phyloP scores from a whole-genome alignment of 2,113 vertebrate species.

The Myanophis thanlyinensis region DNA sequence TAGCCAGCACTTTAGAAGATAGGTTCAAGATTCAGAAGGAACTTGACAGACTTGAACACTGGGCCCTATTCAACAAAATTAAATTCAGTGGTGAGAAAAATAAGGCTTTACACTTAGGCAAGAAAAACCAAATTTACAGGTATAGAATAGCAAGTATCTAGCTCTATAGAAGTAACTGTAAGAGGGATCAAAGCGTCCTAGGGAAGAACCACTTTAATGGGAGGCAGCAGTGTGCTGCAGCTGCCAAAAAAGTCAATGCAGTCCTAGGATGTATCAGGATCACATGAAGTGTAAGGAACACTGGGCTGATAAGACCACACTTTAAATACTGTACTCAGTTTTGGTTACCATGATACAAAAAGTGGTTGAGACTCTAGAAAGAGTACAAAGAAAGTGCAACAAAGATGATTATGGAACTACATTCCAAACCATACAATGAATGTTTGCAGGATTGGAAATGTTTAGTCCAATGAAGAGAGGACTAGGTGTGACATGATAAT shows the following conservation, averaged over 20 bases:
- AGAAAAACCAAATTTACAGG: too few species aligned
- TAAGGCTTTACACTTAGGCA: not conserved
- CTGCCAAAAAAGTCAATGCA: not conserved
- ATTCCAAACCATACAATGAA: not conserved
- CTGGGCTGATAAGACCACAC: not conserved
- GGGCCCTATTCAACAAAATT: too few species aligned
- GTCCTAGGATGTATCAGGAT: not conserved
- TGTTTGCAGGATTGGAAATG: not conserved
- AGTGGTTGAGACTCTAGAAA: not conserved
- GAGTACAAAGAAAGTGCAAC: not conserved
- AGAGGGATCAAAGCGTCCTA: not conserved
- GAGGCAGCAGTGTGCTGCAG: not conserved
- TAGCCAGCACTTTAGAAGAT: not conserved
- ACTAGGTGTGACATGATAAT: not conserved
- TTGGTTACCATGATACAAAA: not conserved
- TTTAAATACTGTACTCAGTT: not conserved
- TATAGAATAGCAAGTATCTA: too few species aligned
- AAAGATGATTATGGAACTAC: not conserved
- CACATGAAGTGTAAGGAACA: not conserved
- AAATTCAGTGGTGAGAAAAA: too few species aligned
- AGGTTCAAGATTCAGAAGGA: not conserved
- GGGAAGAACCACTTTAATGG: not conserved
- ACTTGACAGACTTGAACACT: too few species aligned
- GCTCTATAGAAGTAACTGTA: too few species aligned
- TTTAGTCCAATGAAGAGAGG: not conserved